These are phyloP conservation scores for Xanthia icteritia DNA, from an alignment of 2,888 invertebrate genomes.

Conservation along the genomic window DNA sequence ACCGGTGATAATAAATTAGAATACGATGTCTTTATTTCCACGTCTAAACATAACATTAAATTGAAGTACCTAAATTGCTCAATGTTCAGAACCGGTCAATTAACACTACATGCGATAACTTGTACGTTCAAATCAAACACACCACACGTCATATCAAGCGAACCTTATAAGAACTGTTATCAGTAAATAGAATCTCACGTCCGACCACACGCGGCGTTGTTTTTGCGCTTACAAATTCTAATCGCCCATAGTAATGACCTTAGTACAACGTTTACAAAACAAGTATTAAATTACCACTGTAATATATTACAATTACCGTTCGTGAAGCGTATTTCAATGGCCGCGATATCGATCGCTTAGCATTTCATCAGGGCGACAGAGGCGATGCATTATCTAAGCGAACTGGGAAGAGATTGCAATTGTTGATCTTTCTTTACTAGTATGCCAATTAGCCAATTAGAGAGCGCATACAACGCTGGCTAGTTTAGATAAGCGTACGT, in stretches of 20 bases:
- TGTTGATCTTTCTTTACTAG: constrained; percentile 84
- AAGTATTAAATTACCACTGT: constrained; percentile 70
- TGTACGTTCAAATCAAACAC: constrained; percentile 72
- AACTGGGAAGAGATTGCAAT: constrained; percentile 87
- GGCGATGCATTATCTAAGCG: constrained; percentile 81
- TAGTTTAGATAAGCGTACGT: constrained; percentile 78
- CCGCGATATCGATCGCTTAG: constrained; percentile 84
- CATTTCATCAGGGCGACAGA: constrained; percentile 85
- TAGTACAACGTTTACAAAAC: constrained; percentile 71
- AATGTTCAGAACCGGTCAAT: constrained; percentile 60
- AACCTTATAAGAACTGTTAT: constrained; percentile 74
- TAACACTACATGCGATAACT: constrained; percentile 68
- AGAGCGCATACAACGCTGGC: constrained; percentile 83
- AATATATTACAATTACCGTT: constrained; percentile 80
- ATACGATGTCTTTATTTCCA: constrained; percentile 35
- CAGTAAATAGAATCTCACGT: constrained; percentile 71
- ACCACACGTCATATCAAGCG: constrained; percentile 70
- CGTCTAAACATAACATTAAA: constrained; percentile 31
- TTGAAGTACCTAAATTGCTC: constrained; percentile 57
- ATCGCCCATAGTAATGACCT: constrained; percentile 73
- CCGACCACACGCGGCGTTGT: constrained; percentile 79
- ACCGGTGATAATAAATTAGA: constrained; percentile 31
- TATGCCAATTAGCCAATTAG: constrained; percentile 91
- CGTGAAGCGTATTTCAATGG: constrained; percentile 85
- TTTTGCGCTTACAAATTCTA: constrained; percentile 78